Evolutionary conservation across 2,113 vertebrate genomes (phyloP).

Genomic region (Macquaria australasica): DNA sequence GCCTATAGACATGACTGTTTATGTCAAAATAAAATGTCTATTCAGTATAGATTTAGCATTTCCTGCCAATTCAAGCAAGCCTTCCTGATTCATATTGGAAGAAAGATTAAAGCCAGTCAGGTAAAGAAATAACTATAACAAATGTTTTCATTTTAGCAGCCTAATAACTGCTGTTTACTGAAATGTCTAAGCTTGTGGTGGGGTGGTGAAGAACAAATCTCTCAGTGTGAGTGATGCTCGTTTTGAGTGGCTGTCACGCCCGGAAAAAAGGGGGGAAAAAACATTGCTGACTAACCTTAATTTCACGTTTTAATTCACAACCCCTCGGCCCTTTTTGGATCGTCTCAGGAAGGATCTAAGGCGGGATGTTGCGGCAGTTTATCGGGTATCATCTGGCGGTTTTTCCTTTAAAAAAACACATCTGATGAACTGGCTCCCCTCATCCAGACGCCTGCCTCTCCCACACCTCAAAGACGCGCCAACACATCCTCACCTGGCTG

Average conservation of each 20-base stretch:
- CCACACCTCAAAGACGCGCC: conserved; percentile 65
- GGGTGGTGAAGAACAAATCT: conserved; percentile 25
- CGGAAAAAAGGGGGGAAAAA: conserved; percentile 36
- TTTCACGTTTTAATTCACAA: conserved; percentile 43
- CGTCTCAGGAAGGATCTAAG: neutral
- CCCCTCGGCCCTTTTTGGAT: conserved; percentile 1
- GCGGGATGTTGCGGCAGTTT: conserved; percentile 49
- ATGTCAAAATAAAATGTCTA: conserved; percentile 10
- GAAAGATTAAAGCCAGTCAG: neutral
- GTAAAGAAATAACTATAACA: neutral
- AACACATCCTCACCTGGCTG: conserved; percentile 73
- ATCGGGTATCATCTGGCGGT: conserved; percentile 12
- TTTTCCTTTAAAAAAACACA: neutral
- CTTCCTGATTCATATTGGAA: neutral
- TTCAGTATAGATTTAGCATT: neutral
- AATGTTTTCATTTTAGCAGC: neutral
- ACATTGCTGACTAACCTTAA: conserved; percentile 35
- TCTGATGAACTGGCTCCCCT: conserved; percentile 21
- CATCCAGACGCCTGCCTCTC: conserved; percentile 69
- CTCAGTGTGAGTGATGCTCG: conserved; percentile 39
- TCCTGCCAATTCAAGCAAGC: neutral
- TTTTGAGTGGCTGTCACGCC: conserved; percentile 70
- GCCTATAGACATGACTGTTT: neutral
- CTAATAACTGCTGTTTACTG: neutral
- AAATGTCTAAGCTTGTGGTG: neutral